A percentile compares a stretch with the other conserved stretches of the same genome.
Evolutionary conservation across 2,797 vertebrate species (phyloP).

Genomic region (Sebastes dallii): DNA sequence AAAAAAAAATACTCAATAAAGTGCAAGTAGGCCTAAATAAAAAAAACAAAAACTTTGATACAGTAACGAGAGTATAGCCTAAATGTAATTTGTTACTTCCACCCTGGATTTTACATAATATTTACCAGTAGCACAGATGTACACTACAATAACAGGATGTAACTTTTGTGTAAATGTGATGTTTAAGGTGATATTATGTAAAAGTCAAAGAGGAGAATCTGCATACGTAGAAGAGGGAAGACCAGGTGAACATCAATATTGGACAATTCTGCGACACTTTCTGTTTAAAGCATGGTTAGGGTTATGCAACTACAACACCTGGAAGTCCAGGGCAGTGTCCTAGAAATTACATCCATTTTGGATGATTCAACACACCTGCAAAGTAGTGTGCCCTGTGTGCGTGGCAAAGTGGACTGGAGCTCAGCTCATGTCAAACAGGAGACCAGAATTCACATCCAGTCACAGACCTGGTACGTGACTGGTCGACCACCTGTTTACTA

Average conservation of each 20-base stretch:
- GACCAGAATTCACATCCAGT: background rate
- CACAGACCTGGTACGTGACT: background rate
- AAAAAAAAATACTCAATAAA: no score
- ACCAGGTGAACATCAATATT: background rate
- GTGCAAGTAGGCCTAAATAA: no score
- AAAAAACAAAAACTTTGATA: no score
- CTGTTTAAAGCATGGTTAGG: background rate
- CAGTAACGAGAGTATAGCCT: no score
- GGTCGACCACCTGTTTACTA: no score
- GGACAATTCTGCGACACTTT: background rate
- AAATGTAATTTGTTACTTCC: no score
- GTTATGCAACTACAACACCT: background rate
- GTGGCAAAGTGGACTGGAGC: background rate
- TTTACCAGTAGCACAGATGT: background rate
- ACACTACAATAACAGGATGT: no score
- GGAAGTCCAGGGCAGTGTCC: background rate
- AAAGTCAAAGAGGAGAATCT: background rate
- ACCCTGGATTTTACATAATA: background rate
- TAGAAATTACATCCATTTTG: background rate
- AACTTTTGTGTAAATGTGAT: background rate
- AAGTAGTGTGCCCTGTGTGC: background rate
- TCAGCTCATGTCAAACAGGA: background rate
- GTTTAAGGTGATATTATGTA: background rate
- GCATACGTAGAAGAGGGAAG: background rate
- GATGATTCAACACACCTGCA: background rate